Base-by-base conservation (phyloP, 1,140 invertebrate genomes). In the Pogonognathellus flavescens region DNA sequence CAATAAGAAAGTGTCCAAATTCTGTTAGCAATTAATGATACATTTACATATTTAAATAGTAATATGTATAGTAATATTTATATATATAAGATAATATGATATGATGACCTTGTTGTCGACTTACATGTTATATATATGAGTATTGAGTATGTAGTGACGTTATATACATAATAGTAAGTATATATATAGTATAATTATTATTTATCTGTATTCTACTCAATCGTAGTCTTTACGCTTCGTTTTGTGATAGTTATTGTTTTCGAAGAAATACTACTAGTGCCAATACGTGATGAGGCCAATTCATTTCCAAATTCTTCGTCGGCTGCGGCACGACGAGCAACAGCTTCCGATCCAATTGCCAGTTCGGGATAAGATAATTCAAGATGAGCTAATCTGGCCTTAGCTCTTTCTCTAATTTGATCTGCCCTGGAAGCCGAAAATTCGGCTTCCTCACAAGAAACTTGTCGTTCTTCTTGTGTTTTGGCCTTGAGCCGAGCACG, bases 381-480 rank as follows among this genome's bases (percentile, higher is more conserved):
- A 41, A 88, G 80, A 53, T 84, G 31, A 20, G 87, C 87, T 7
- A 88, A 18, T 57, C 87, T 49, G 10, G 85, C 85, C 53, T 84
- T 85, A 11, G 85, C 87, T 14, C 84, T 41, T 11, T 84, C 18
- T 18, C 87, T 60, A 70, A 88, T 86, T 57, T 83, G 31, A 20
- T 86, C 85, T 1, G 70, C 66, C 25, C 82, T 53, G 4, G 66
- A 84, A 0, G 52, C 55, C 3, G 60, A 59, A 22, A 59, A 84
- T 16, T 84, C 87, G 10, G 41, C 14, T 13, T 86, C 83, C 66
- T 55, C 83, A 0, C 14, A 22, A 18, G 80, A 41, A 41, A 41
- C n/a, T n/a, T 41, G 72, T 52, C 76, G 41, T 18, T 82, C 60
- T 57, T 82, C 83, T 53, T 59, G 50, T 11, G 57, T 70, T 82